A percentile compares a stretch with the other conserved stretches of the same genome.
These are phyloP conservation scores for Bemisia tabaci DNA, from an alignment of 1,140 invertebrate genomes.

Conservation along the genomic window DNA sequence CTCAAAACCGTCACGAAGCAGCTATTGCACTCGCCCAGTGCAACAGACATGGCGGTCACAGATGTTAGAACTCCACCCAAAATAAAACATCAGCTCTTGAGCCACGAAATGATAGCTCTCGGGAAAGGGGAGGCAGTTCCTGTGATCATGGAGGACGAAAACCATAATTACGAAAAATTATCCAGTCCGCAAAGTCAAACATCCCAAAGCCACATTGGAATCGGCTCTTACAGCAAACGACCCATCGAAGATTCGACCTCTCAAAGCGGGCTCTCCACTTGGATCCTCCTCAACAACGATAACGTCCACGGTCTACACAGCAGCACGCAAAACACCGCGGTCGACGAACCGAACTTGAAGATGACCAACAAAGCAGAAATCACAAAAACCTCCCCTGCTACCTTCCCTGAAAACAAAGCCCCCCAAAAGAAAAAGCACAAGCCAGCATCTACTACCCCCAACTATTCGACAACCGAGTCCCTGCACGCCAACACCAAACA, in stretches of 20 bases:
- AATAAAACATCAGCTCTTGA: slow-evolving; percentile 30
- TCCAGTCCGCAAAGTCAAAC: slow-evolving; percentile 27
- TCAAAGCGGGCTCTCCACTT: slow-evolving; percentile 30
- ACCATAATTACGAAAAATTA: slow-evolving; percentile 17
- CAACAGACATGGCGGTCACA: slow-evolving; percentile 29
- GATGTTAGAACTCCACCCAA: slow-evolving; percentile 46
- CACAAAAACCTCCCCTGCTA: slow-evolving; percentile 10
- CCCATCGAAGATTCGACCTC: slow-evolving; percentile 20
- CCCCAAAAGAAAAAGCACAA: slow-evolving; percentile 9
- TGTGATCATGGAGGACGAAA: slow-evolving; percentile 35
- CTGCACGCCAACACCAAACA: neutral
- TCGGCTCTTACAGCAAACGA: slow-evolving; percentile 3
- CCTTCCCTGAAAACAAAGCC: slow-evolving; percentile 5
- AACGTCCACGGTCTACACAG: neutral
- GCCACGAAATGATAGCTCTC: slow-evolving; percentile 9
- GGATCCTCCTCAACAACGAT: slow-evolving; percentile 52
- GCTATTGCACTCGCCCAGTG: slow-evolving; percentile 28
- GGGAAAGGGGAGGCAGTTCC: slow-evolving; percentile 40
- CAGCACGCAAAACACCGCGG: neutral
- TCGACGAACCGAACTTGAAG: neutral
- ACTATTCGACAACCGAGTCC: neutral
- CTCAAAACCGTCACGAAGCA: slow-evolving; percentile 40
- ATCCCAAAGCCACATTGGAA: slow-evolving; percentile 16
- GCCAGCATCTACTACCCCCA: neutral
- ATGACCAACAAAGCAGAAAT: slow-evolving; percentile 15